Conservation (phyloP, 2,113 vertebrate species). For the Hucho hucho region DNA sequence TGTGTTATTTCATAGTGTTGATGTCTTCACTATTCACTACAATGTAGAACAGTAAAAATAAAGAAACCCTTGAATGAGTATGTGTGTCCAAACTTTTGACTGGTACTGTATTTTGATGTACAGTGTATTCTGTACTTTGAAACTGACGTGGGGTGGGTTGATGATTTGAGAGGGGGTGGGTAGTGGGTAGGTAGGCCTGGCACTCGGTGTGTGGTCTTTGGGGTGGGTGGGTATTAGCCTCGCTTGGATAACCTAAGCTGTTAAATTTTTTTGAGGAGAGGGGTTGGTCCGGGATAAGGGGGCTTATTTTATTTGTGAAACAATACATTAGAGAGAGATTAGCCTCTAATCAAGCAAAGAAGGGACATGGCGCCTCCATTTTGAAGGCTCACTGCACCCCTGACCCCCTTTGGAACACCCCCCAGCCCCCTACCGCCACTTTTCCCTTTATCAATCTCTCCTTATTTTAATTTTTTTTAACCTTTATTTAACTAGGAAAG, state of each 20-base stretch:
- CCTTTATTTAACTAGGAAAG: too few relatives aligned
- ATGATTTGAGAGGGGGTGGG: conserved; percentile 7
- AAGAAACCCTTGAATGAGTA: too few relatives aligned
- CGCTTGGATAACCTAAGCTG: conserved; percentile 81
- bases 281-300: conserved; percentile 34
- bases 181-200: conserved; percentile 41
- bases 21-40: too few relatives aligned
- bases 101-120: too few relatives aligned
- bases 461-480: background rate
- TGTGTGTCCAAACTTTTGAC: too few relatives aligned
- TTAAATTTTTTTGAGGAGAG: conserved; percentile 48
- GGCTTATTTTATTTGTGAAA: conserved; percentile 67
- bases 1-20: too few relatives aligned
- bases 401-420: conserved; percentile 4
- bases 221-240: conserved; percentile 69
- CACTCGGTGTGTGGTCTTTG: conserved; percentile 79
- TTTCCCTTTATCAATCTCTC: conserved; percentile 53
- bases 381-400: conserved; percentile 58
- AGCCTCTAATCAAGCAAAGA: conserved; percentile 69
- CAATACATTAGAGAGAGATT: conserved; percentile 70
- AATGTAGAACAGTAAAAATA: too few relatives aligned
- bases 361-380: conserved; percentile 61
- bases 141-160: conserved; percentile 45
- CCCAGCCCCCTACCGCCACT: conserved; percentile 23
- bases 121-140: conserved; percentile 36